Conservation (phyloP, 2,113 vertebrate genomes). For the Condylura cristata region DNA sequence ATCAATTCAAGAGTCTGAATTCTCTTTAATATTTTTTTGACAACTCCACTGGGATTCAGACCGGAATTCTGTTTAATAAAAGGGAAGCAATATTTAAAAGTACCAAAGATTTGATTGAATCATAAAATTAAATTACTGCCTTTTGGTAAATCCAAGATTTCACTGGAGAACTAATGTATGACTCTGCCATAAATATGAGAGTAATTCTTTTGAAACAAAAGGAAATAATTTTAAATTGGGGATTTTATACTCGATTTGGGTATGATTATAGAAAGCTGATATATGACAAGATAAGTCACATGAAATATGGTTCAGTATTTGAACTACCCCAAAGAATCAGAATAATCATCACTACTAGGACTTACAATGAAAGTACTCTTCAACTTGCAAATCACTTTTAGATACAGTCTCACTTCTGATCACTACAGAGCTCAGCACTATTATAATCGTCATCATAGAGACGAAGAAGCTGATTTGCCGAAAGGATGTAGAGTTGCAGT, state of each 20-base stretch:
- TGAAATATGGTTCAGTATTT: neutral
- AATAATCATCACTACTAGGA: neutral
- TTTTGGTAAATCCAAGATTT: neutral
- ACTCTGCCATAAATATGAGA: neutral
- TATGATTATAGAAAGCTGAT: neutral
- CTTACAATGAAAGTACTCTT: neutral
- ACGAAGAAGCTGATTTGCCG: neutral
- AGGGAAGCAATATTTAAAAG: neutral
- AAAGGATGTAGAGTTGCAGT: neutral
- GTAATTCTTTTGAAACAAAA: slow-evolving; percentile 21
- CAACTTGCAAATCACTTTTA: slow-evolving; percentile 37
- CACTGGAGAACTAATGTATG: neutral
- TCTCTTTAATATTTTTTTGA: neutral
- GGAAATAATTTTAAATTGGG: neutral
- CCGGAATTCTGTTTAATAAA: neutral
- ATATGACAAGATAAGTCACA: neutral
- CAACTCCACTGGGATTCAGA: too few species aligned
- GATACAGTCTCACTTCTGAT: neutral
- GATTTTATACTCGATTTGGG: neutral
- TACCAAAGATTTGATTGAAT: neutral
- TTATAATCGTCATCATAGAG: neutral
- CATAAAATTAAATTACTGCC: slow-evolving; percentile 14
- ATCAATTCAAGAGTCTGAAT: neutral
- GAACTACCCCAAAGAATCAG: neutral
- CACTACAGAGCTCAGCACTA: neutral